Evolutionary conservation across 2,113 vertebrate genomes (phyloP).

Genomic region (Phalacrocorax aristotelis): DNA sequence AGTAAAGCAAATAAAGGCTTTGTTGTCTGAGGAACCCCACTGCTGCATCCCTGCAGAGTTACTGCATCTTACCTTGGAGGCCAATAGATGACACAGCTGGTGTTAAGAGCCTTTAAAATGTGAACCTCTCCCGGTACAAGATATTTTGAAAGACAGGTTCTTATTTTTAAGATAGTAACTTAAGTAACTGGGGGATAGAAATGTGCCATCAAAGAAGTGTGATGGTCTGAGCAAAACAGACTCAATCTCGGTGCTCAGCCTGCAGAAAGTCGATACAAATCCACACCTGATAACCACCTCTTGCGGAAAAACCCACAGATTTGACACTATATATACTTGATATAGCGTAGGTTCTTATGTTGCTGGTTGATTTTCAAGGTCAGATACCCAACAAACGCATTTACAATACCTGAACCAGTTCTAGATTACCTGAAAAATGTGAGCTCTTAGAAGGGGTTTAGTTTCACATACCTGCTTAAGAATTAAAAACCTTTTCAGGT

Average conservation of each 20-base stretch:
- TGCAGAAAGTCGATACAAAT: neutral
- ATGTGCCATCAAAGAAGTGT: neutral
- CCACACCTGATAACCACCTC: neutral
- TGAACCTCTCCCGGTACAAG: neutral
- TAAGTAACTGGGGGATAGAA: neutral
- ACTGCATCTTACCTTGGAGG: neutral
- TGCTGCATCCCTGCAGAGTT: neutral
- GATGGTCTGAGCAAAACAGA: neutral
- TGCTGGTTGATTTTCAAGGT: neutral
- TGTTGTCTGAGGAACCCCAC: neutral
- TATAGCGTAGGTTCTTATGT: rapidly evolving
- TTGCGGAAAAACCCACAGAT: neutral
- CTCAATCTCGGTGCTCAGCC: neutral
- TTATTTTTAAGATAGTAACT: rapidly evolving
- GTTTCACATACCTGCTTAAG: neutral
- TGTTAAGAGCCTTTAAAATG: neutral
- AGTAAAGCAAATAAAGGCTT: neutral
- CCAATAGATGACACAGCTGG: neutral
- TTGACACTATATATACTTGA: rapidly evolving
- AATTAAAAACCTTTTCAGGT: neutral
- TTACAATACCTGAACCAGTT: neutral
- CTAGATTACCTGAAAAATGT: neutral
- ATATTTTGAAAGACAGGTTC: neutral
- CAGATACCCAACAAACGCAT: neutral
- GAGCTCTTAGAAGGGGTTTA: neutral